Percentiles rank a stretch among this genome's conserved stretches.
Evolutionary conservation across 1,140 invertebrate genomes (phyloP).

Genomic region (Mamestra configurata): DNA sequence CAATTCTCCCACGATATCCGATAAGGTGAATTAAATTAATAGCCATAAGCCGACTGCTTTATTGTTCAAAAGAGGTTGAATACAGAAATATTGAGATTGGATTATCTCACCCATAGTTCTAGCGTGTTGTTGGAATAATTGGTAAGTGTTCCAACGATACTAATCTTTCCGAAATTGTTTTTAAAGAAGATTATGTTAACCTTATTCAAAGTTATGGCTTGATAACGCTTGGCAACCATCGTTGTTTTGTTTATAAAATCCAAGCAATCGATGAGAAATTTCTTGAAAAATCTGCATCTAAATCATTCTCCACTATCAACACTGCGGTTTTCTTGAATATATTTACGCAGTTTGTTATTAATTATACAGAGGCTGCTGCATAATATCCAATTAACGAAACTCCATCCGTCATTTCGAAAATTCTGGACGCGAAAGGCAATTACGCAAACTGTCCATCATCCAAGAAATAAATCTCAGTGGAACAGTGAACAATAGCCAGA

Average conservation of each 20-base stretch:
- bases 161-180: conserved; percentile 4
- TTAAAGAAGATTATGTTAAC: not conserved
- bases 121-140: conserved; percentile 16
- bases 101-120: conserved; percentile 41
- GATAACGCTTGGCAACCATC: not conserved
- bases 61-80: conserved; percentile 38
- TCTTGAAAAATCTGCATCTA: not conserved
- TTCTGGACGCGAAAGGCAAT: conserved; percentile 29
- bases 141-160: conserved; percentile 23
- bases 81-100: conserved; percentile 31
- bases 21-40: conserved; percentile 40
- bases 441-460: conserved; percentile 35
- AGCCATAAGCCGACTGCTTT: conserved; percentile 17
- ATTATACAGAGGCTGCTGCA: not conserved
- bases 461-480: conserved; percentile 29
- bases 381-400: conserved; percentile 10
- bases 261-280: not conserved
- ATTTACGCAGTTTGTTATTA: not conserved
- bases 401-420: not conserved
- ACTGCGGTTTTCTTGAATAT: not conserved
- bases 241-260: too few species aligned
- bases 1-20: conserved; percentile 28
- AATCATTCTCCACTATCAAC: not conserved
- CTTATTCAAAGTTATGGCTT: not conserved
- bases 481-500: conserved; percentile 1